Base-by-base conservation (phyloP, 1,140 invertebrate genomes). In the Phocides pigmalion region DNA sequence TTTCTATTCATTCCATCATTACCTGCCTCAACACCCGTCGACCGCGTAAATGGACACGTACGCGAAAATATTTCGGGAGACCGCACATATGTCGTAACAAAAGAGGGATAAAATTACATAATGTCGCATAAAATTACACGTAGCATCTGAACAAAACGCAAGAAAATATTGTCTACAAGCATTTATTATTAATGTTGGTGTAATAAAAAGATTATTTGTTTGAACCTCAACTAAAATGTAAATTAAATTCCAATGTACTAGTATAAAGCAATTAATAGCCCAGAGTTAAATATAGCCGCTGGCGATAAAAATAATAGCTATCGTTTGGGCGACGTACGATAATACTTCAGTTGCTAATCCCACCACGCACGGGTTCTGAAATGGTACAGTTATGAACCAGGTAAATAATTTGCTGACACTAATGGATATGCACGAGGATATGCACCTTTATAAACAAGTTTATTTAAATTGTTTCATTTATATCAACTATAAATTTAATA, bases 241-340 rank as follows among this genome's bases (percentile, higher is more conserved):
- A 44, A 28, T 44, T 9, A 56, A 56, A 41, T 42, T 56, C 39
- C 53, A 56, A 42, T 56, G 53, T 42, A 32, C 22, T 68, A 67
- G 50, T 70, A 79, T 62, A 70, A 74, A 76, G 59, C 76, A 71
- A 79, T 76, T 76, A 76, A 74, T 72, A 70, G 68, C 66, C 72
- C 66, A 68, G 67, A 65, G 70, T 74, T 78, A 81, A 72, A 81
- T 79, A 79, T 81, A 81, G 79, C 61, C 76, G 79, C 79, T 79
- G 67, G 67, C 68, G 76, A 73, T 81, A 79, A 79, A 82, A 79
- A 79, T 76, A 80, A 76, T 76, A 75, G 58, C 65, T 69, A 73
- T 72, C 63, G 71, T 74, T 76, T 68, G 65, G 76, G 64, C 70
- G 68, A 66, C 70, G 72, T 65, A 51, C 70, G 67, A 74, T 71